Conservation (phyloP, 2,888 invertebrate species). For the Nasonia oneida region DNA sequence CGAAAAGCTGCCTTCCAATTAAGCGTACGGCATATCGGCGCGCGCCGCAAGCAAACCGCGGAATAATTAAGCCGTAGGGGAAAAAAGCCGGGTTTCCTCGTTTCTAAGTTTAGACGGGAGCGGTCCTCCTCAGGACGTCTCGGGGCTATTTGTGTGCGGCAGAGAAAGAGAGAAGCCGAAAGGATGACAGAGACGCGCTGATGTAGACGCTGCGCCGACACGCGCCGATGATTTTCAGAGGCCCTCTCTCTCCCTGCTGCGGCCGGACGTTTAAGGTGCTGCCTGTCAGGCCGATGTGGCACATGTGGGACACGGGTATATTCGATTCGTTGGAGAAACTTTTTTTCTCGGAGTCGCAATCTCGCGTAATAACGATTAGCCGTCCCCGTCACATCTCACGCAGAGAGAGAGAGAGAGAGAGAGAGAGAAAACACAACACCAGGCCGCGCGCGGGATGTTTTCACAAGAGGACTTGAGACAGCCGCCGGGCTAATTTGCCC, state of each 20-base stretch:
- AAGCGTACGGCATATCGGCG: neutral
- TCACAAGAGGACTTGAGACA: conserved; percentile 41
- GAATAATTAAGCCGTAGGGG: neutral
- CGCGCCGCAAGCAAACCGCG: neutral
- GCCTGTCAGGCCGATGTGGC: conserved; percentile 4
- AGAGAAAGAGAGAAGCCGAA: conserved; percentile 56
- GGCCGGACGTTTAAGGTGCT: conserved; percentile 1
- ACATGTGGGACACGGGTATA: neutral
- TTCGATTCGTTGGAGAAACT: neutral
- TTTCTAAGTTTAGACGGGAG: conserved; percentile 71
- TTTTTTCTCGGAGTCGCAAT: neutral
- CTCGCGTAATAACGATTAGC: conserved; percentile 32
- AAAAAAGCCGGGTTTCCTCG: conserved; percentile 68
- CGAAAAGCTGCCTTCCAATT: neutral
- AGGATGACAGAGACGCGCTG: conserved; percentile 62
- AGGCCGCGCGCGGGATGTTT: conserved; percentile 34
- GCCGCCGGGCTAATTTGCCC: conserved; percentile 33
- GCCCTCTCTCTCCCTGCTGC: neutral
- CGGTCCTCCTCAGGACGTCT: conserved; percentile 64
- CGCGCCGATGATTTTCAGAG: conserved; percentile 35
- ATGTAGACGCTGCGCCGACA: conserved; percentile 62
- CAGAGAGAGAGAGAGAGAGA: neutral
- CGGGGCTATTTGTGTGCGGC: conserved; percentile 68
- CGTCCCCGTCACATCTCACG: neutral
- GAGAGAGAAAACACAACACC: neutral